A percentile compares a stretch with the other conserved stretches of the same genome.
phyloP scores from a whole-genome alignment of 2,113 vertebrate species.

The Lontra canadensis region DNA sequence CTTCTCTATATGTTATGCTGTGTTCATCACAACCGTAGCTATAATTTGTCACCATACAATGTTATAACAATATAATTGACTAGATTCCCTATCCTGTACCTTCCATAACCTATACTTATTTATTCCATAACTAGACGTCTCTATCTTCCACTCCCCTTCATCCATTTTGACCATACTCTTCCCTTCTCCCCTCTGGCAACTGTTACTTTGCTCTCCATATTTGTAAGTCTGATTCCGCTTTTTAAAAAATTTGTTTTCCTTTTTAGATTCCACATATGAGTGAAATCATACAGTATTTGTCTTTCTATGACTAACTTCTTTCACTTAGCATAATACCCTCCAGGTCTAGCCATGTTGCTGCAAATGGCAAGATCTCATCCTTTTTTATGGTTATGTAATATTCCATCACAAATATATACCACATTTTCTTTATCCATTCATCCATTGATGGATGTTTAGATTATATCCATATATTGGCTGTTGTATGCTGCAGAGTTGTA shows the following conservation, averaged over 20 bases:
- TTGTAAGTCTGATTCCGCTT: not conserved
- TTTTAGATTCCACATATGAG: not conserved
- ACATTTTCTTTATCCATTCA: not conserved
- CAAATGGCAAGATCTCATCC: not conserved
- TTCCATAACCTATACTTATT: not conserved
- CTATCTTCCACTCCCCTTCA: not conserved
- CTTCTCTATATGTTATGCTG: not conserved
- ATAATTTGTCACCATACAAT: not conserved
- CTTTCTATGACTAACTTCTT: not conserved
- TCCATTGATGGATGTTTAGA: not conserved
- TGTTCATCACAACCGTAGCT: not conserved
- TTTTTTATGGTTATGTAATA: not conserved
- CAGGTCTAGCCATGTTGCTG: not conserved
- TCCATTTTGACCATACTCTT: not conserved
- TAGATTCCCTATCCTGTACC: not conserved
- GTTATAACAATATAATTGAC: not conserved
- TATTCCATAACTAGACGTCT: not conserved
- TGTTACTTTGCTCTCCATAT: not conserved
- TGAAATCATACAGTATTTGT: not conserved
- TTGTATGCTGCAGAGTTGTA: not conserved
- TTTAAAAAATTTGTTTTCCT: not conserved
- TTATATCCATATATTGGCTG: not conserved
- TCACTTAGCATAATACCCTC: not conserved
- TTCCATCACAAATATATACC: not conserved
- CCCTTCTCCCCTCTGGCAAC: not conserved